Evolutionary conservation across 2,888 invertebrate genomes (phyloP), one percentile per base, ranked within the genome.

Genomic region (Pantelozetes paolii): DNA sequence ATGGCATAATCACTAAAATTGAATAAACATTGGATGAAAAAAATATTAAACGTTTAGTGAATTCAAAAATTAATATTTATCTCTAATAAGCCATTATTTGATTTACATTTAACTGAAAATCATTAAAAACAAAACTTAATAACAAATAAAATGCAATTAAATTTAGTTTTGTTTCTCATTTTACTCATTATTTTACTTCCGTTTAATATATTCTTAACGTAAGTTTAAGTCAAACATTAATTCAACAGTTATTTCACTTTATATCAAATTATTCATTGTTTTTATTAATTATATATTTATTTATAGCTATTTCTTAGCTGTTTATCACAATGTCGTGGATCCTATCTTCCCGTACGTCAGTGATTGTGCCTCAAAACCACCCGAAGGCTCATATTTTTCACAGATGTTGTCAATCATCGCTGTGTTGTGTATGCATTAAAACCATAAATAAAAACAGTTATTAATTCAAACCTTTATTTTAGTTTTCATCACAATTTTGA

Each of bases 71-170:
- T n/a, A n/a, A n/a, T n/a, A n/a, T n/a, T n/a, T n/a, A n/a, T n/a
- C n/a, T n/a, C n/a, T n/a, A n/a, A n/a, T n/a, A n/a, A n/a, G n/a
- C n/a, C n/a, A n/a, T n/a, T n/a, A n/a, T n/a, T n/a, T n/a, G n/a
- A n/a, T n/a, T n/a, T n/a, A n/a, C n/a, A n/a, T n/a, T n/a, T n/a
- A n/a, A n/a, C n/a, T n/a, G n/a, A n/a, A n/a, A n/a, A n/a, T n/a
- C n/a, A n/a, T n/a, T n/a, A n/a, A n/a, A n/a, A n/a, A n/a, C n/a
- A n/a, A n/a, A n/a, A n/a, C n/a, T n/a, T n/a, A n/a, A n/a, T n/a
- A n/a, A n/a, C n/a, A n/a, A n/a, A n/a, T n/a, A n/a, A n/a, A 97
- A 90, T 89, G 78, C 20, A 78, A 78, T n/a, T 42, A 20, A 76
- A 74, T 48, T 42, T 45, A 64, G 0, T 9, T 40, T n/a, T 48